Base-by-base conservation (phyloP, 2,888 invertebrate species). In the Bombylius discolor region DNA sequence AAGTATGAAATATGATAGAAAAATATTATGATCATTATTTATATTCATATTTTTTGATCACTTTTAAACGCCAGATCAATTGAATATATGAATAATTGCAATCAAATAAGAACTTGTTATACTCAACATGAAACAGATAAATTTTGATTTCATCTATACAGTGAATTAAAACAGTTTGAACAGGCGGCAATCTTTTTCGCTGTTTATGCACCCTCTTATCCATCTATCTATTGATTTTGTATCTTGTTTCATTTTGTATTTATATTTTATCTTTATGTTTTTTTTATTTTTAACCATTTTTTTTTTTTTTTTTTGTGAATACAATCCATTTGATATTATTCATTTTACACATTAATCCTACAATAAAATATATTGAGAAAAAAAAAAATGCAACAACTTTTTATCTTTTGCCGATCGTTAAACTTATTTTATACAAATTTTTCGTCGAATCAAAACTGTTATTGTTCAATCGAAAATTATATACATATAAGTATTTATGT, bases 91-190 rank as follows among this genome's bases (percentile, higher is more conserved):
- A 59, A 57, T 55, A 56, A 58, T 56, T 55, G 54, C 58, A 58
- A 58, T 58, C 58, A 58, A 54, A 56, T 56, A 55, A 49, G 44
- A 49, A 51, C 58, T 51, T 58, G 58, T 58, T 53, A 48, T 39
- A 48, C 53, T 53, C 53, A 47, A 48, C 8, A 42, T 32, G 12
- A 53, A 48, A 53, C 48, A 53, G 47, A 53, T 53, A 53, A 53
- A 53, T 53, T 53, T 53, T 32, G 13, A 53, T 53, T 48, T 48
- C 53, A 53, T 45, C 53, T 53, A 48, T 53, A 23, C 23, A 23
- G 23, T 23, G 23, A 23, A 23, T 23, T 23, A 23, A 23, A 23
- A 23, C 23, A 23, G 23, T 23, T 23, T 23, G 23, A 23, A 23
- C 23, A 23, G 23, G 23, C 23, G 23, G 23, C 23, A 23, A 23